phyloP scores from a whole-genome alignment of 2,888 invertebrate species.

The Pseudolycoriella hygida region DNA sequence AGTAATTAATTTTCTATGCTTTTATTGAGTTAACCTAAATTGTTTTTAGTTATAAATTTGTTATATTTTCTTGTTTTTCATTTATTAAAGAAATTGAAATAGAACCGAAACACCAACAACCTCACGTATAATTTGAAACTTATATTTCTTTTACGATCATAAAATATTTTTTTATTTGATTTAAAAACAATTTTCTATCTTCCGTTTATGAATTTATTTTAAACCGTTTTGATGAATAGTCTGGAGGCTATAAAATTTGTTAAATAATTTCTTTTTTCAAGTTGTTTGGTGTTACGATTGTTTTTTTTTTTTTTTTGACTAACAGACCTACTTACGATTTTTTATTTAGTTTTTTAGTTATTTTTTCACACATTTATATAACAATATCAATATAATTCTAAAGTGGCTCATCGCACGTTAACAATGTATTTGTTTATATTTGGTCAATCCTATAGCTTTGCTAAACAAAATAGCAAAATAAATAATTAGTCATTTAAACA shows the following conservation, averaged over 20 bases:
- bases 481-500: too few species aligned
- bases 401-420: background rate
- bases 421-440: background rate
- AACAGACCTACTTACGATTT: background rate
- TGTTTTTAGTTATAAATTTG: background rate
- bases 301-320: too few species aligned
- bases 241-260: background rate
- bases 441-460: conserved; percentile 1
- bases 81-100: background rate
- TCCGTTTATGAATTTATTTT: background rate
- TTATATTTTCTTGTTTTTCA: background rate
- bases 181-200: background rate
- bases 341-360: background rate
- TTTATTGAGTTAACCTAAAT: background rate
- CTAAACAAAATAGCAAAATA: background rate
- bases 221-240: background rate
- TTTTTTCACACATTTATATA: background rate
- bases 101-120: background rate
- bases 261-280: background rate
- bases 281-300: conserved; percentile 1
- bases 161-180: too few species aligned
- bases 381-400: conserved; percentile 1
- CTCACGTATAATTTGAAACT: background rate
- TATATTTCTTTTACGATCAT: background rate
- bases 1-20: background rate